Evolutionary conservation across 2,113 vertebrate species (phyloP).

Genomic region (Tinamus guttatus): DNA sequence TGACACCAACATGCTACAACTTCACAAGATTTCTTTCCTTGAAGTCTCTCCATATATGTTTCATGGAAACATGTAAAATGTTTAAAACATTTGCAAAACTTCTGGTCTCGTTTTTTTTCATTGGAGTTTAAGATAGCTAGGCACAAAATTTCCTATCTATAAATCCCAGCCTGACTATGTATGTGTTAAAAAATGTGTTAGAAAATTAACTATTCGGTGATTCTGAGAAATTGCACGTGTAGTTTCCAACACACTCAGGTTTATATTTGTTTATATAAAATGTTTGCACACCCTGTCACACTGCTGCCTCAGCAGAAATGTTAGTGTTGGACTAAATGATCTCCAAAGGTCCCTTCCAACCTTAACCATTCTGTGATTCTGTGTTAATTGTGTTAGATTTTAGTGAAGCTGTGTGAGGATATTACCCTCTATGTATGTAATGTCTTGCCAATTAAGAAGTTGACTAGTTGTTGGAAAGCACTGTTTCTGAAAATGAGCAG

Average conservation of each 20-base stretch:
- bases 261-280: neutral
- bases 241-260: neutral
- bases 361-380: too few species aligned
- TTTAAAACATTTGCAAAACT: neutral
- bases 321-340: too few species aligned
- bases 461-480: neutral
- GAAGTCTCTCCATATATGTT: neutral
- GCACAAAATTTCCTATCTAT: neutral
- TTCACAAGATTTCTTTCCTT: neutral
- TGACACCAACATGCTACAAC: neutral
- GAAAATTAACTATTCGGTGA: neutral
- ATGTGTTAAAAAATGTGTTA: too few species aligned
- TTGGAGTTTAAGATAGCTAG: neutral
- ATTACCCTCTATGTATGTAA: rapidly evolving
- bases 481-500: neutral
- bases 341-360: too few species aligned
- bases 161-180: neutral
- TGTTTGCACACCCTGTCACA: neutral
- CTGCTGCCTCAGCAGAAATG: neutral
- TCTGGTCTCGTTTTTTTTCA: neutral
- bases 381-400: neutral
- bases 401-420: neutral
- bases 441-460: neutral
- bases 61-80: neutral
- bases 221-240: neutral